phyloP scores from a whole-genome alignment of 2,113 vertebrate species.

The Parus major region DNA sequence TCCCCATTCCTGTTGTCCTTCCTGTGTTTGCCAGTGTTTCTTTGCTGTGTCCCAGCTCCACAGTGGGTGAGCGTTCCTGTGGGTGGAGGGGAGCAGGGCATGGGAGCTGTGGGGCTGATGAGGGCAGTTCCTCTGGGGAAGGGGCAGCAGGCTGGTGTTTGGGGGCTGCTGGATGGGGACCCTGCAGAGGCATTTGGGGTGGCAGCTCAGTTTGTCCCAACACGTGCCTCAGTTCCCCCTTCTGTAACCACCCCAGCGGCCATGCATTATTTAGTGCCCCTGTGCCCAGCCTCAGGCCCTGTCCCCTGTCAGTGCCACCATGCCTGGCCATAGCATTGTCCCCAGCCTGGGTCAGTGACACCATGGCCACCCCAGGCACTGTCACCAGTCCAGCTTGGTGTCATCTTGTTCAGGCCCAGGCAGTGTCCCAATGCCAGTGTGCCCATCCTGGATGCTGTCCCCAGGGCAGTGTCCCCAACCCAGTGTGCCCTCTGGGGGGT shows the following conservation, averaged over 20 bases:
- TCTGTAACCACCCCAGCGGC: neutral
- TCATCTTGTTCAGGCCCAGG: neutral
- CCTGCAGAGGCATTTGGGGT: neutral
- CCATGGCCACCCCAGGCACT: neutral
- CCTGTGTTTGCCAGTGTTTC: neutral
- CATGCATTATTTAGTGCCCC: neutral
- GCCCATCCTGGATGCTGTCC: neutral
- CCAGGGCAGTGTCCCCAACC: neutral
- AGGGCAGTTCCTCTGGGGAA: accelerated
- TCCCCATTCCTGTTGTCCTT: neutral
- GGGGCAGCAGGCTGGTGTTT: neutral
- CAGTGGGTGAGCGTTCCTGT: neutral
- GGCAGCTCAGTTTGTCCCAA: neutral
- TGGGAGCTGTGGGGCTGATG: neutral
- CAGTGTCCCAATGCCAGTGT: neutral
- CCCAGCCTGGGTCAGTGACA: neutral
- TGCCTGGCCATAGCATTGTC: neutral
- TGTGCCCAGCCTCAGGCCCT: neutral
- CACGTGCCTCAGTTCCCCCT: neutral
- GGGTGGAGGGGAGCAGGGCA: neutral
- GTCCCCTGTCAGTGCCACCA: neutral
- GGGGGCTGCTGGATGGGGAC: neutral
- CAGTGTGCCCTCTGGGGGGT: neutral
- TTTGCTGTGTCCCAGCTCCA: neutral
- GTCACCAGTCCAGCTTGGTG: neutral